Base-by-base conservation (phyloP, 2,888 invertebrate genomes). In the Strigamia maritima region DNA sequence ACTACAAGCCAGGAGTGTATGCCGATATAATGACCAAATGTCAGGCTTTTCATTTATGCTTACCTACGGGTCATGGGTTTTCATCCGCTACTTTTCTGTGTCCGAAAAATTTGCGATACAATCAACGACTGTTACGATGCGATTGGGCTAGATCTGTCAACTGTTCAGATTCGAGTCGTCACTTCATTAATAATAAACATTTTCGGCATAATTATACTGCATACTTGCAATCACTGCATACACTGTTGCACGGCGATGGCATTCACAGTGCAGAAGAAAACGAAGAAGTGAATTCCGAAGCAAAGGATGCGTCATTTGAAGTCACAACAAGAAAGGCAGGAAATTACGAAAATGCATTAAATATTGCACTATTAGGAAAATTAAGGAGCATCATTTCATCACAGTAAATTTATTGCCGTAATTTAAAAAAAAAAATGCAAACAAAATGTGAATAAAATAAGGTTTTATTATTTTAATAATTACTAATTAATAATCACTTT, bases 61-160 rank as follows among this genome's bases (percentile, higher is more conserved):
- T 78, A 19, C 78, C 78, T 6, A 31, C n/a, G 14, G 78, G 78
- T 1, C 65, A 78, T 31, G 78, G 78, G 12, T 78, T 78, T 65
- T 26, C 26, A 31, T 78, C 78, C 3, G 78, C 78, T n/a, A 35
- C 78, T 22, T 78, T 78, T 31, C 28, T 78, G n/a, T 78, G 78
- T 31, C 78, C 78, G 16, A 40, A 19, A 65, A 26, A 31, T 31
- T 38, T 78, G 65, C 78, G 78, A 0, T 78, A 78, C 65, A 78
- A 38, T 35, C 78, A 78, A 35, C 60, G 65, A 10, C 16, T 22
- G 19, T 35, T 78, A 22, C 12, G 60, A 26, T 78, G 78, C 22
- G 78, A 78, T 24, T 65, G 78, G 65, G 65, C 14, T 10, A 7
- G 35, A 0, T n/a, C 38, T 12, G 78, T 78, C 31, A 65, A 78